Evolutionary conservation across 2,797 vertebrate species (phyloP), one percentile per base, ranked within the genome.

Genomic region (Aratinga solstitialis): DNA sequence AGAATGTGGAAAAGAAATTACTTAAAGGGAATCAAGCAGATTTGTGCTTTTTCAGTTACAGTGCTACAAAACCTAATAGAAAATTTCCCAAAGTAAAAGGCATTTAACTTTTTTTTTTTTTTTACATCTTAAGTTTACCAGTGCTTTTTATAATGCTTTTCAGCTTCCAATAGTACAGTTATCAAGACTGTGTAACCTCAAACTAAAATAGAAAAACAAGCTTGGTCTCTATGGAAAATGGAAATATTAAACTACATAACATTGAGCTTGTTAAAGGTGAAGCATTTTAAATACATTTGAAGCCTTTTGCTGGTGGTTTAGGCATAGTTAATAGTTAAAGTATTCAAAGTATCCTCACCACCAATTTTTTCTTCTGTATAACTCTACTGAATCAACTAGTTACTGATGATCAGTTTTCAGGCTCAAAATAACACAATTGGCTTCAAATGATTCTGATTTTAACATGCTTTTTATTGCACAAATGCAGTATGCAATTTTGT

Each of bases 11-110:
- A 73, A 38, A 89, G 13, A 90, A 69, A 62, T 72, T 81, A 87
- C 94, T 85, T 51, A 75, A 81, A 90, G 74, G 34, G 80, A 94
- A 82, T 92, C 23, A 67, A 90, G 43, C 53, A 83, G 88, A 87
- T 94, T 86, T 94, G 59, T 63, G 48, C 42, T 81, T 90, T 75
- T 87, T 32, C 59, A 78, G 89, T 23, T 29, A 58, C 1, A 63
- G 9, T 50, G 8, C 26, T 79, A 63, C n/a, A 93, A 81, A 76
- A 58, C 3, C 58, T 53, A n/a, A 54, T 4, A 61, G 54, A 95
- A 78, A 79, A 74, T 26, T 45, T 95, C 30, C 9, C 2, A 80
- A 84, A 87, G 40, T 74, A 81, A 91, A 88, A 58, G 1, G 2
- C 6, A 48, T 79, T 81, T 86, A 78, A 69, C 4, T 73, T 42